Evolutionary conservation across 2,113 vertebrate species (phyloP).

Genomic region (Malurus alboscapulatus): DNA sequence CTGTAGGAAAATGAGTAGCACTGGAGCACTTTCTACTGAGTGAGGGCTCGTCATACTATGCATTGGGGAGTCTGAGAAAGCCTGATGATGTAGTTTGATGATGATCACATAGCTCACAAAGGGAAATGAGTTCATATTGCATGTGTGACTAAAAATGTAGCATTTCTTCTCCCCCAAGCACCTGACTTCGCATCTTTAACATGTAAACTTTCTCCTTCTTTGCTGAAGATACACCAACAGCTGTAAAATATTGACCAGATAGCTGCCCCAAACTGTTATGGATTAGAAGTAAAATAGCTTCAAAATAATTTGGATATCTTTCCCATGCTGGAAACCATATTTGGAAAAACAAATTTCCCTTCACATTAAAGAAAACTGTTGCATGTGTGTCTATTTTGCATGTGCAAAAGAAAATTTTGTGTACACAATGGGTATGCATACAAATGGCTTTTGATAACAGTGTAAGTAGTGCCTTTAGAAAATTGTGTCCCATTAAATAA

Average conservation of each 20-base stretch:
- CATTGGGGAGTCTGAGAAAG: not conserved
- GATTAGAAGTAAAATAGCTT: not conserved
- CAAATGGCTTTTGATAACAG: not conserved
- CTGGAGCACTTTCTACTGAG: not conserved
- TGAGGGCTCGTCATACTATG: not conserved
- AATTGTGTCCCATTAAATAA: conserved; percentile 25
- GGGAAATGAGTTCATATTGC: not conserved
- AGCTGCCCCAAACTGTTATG: not conserved
- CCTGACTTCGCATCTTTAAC: not conserved
- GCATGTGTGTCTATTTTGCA: not conserved
- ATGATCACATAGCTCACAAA: not conserved
- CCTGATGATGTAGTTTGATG: not conserved
- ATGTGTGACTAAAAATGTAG: not conserved
- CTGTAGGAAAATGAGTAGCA: not conserved
- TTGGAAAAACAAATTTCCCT: not conserved
- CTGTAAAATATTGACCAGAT: not conserved
- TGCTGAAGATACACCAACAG: not conserved
- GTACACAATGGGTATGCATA: not conserved
- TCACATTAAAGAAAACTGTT: not conserved
- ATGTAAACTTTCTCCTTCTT: not conserved
- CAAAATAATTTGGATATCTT: not conserved
- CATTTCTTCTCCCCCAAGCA: not conserved
- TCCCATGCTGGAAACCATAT: not conserved
- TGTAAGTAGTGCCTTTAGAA: not conserved
- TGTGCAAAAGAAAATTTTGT: not conserved